Evolutionary conservation across 1,140 invertebrate genomes (phyloP).

Genomic region (Drosophila pseudoobscura): DNA sequence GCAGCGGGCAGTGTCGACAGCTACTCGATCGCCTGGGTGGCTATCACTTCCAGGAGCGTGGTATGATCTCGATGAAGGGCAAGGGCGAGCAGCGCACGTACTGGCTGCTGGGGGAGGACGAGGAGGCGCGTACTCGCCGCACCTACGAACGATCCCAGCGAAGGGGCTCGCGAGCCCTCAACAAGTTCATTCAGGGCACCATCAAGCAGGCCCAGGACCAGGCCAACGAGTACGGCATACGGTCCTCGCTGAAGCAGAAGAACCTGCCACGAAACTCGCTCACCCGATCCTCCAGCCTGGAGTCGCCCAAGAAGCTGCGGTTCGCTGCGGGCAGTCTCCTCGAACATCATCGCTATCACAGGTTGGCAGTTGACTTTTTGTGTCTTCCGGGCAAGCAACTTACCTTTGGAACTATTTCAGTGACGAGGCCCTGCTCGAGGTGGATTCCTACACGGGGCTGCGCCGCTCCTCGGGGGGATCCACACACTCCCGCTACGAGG

Average conservation of each 20-base stretch:
- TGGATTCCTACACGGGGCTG: slow-evolving; percentile 83
- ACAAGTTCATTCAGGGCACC: slow-evolving; percentile 79
- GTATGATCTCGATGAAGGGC: slow-evolving; percentile 93
- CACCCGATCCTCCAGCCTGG: slow-evolving; percentile 88
- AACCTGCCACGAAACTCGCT: slow-evolving; percentile 72
- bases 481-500: slow-evolving; percentile 75
- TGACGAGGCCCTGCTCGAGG: slow-evolving; percentile 86
- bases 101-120: slow-evolving; percentile 92
- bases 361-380: slow-evolving; percentile 52
- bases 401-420: slow-evolving; percentile 65
- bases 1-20: slow-evolving; percentile 89
- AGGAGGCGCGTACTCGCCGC: slow-evolving; percentile 84
- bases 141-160: slow-evolving; percentile 84
- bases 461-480: slow-evolving; percentile 79
- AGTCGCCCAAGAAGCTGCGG: slow-evolving; percentile 90
- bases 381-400: background rate
- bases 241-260: slow-evolving; percentile 87
- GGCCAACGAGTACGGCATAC: slow-evolving; percentile 81
- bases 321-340: slow-evolving; percentile 89
- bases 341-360: slow-evolving; percentile 86
- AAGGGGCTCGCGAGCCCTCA: slow-evolving; percentile 75
- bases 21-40: slow-evolving; percentile 91
- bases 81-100: slow-evolving; percentile 93
- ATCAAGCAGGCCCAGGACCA: slow-evolving; percentile 62
- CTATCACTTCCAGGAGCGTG: slow-evolving; percentile 89